Base-by-base conservation (phyloP, 2,888 invertebrate genomes). In the Lacanobia wlatinum region DNA sequence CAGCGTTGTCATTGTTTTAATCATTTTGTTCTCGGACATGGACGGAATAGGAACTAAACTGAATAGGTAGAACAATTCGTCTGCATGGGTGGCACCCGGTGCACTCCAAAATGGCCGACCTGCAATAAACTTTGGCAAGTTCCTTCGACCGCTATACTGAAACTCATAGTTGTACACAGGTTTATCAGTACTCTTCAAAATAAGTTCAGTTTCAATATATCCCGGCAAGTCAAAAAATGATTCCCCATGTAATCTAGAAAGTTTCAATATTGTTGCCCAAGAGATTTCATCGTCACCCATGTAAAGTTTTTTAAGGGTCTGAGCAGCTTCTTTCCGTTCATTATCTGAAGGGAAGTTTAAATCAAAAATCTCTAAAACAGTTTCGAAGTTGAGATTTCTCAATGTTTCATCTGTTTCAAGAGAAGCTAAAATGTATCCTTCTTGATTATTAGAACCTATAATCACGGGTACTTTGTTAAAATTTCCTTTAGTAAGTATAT, bases 381-480 rank as follows among this genome's bases (percentile, higher is more conserved):
- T 14, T 56, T 64, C 64, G 21, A 76, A 78, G 10, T 60, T 16
- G n/a, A 78, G 1, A 40, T 64, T 56, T 1, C 12, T 53, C 28
- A 76, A 28, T 21, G 78, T 28, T 8, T 61, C 72, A 3, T 78
- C 55, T 16, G 53, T 76, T 0, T 76, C 76, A 0, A 0, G 14
- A 23, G 46, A 18, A 4, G 82, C 73, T 9, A 82, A 77, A 46
- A 34, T 73, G 46, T 79, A 82, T 14, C 89, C 89, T 64, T 89
- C 89, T 58, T 84, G 65, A 28, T 72, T 70, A 10, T 83, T 88
- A 9, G 60, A 66, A 7, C 89, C 89, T 65, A 88, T 82, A 7
- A 89, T 86, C 2, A 87, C 64, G 1, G 89, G 88, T 8, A 88
- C 84, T 68, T 84, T 84, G 50, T 80, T 76, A 38, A 79, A 84